Evolutionary conservation across 2,888 invertebrate species (phyloP).

Genomic region (Drosophila tripunctata): DNA sequence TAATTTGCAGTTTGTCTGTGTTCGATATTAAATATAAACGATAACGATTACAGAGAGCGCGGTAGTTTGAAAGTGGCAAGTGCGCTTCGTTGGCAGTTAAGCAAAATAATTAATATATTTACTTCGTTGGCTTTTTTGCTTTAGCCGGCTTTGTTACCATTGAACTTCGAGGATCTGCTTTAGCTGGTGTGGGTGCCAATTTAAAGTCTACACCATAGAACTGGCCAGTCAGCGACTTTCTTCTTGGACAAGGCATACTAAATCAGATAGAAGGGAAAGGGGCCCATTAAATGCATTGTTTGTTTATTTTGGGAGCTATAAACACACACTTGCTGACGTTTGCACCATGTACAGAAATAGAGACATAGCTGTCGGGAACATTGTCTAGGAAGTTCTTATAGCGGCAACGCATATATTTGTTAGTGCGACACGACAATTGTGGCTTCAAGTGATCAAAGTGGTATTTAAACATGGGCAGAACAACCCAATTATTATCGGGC

Average conservation of each 20-base stretch:
- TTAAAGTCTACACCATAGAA: constrained; percentile 75
- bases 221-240: constrained; percentile 70
- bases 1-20: too few relatives aligned
- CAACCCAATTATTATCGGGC: constrained; percentile 55
- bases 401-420: constrained; percentile 48
- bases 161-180: constrained; percentile 44
- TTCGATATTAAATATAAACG: constrained; percentile 17
- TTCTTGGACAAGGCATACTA: constrained; percentile 58
- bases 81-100: background rate
- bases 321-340: constrained; percentile 28
- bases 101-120: background rate
- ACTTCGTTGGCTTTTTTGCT: too few relatives aligned
- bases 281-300: background rate
- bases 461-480: constrained; percentile 68
- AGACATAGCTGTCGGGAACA: constrained; percentile 46
- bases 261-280: too few relatives aligned
- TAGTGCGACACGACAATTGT: constrained; percentile 52
- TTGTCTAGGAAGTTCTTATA: constrained; percentile 49
- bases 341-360: constrained; percentile 20
- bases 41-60: constrained; percentile 4
- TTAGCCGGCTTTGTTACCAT: background rate
- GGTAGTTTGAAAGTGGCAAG: background rate
- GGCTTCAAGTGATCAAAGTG: constrained; percentile 61
- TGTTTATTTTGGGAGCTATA: background rate
- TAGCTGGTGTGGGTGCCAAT: constrained; percentile 70